These are phyloP conservation scores for Drosophila mulleri DNA, from an alignment of 2,888 invertebrate genomes.

Conservation along the genomic window DNA sequence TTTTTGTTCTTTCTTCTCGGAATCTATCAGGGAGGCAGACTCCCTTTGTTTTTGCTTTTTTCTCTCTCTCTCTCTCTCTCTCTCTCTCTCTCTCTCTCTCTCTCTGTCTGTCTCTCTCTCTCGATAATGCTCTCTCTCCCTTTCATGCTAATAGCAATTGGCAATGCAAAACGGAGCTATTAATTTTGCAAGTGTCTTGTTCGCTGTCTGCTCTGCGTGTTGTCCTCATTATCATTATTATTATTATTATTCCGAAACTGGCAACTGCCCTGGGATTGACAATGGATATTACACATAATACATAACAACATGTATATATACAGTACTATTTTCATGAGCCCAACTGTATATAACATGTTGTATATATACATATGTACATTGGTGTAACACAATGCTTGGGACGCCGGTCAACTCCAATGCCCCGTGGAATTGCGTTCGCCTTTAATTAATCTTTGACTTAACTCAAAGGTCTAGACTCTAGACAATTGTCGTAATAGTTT, in stretches of 20 bases:
- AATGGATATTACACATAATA: slow-evolving; percentile 10
- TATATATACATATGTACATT: background rate
- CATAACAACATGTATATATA: background rate
- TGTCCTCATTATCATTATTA: slow-evolving; percentile 21
- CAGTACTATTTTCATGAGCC: no score
- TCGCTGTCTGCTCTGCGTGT: slow-evolving; percentile 26
- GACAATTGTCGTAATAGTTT: slow-evolving; percentile 11
- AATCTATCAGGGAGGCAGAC: background rate
- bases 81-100: background rate
- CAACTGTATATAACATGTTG: no score
- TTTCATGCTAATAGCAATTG: slow-evolving; percentile 30
- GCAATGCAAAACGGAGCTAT: slow-evolving; percentile 47
- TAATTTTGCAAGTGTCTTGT: slow-evolving; percentile 48
- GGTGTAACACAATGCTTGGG: slow-evolving; percentile 8
- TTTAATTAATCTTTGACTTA: slow-evolving; percentile 24
- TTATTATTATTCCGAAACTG: slow-evolving; percentile 13
- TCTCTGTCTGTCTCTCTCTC: background rate
- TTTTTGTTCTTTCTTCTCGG: no score
- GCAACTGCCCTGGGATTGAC: slow-evolving; percentile 10
- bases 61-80: background rate
- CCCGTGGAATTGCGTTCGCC: background rate
- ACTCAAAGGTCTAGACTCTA: slow-evolving; percentile 5
- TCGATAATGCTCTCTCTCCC: background rate
- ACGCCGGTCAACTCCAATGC: slow-evolving; percentile 21
- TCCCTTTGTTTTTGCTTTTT: no score